Evolutionary conservation across 2,888 invertebrate genomes (phyloP).

Genomic region (Sepioteuthis lessoniana): DNA sequence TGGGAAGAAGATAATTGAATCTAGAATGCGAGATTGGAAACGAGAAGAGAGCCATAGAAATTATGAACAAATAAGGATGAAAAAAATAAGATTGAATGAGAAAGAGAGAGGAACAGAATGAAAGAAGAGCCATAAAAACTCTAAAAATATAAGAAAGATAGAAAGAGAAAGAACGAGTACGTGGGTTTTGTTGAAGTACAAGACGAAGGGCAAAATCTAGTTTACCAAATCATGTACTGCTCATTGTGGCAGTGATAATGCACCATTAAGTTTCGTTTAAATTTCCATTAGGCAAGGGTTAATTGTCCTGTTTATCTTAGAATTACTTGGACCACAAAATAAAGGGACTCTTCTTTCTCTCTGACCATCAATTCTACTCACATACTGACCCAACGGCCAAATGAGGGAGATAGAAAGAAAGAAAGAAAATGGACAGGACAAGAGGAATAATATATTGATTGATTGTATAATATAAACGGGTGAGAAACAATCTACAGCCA

Average conservation of each 20-base stretch:
- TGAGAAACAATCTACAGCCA: background rate
- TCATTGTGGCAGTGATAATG: constrained; percentile 33
- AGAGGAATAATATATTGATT: constrained; percentile 33
- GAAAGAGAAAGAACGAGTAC: background rate
- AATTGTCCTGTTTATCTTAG: constrained; percentile 18
- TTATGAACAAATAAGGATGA: too few relatives aligned
- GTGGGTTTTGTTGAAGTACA: background rate
- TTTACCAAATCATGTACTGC: background rate
- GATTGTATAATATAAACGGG: constrained; percentile 7
- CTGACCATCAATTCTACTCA: background rate
- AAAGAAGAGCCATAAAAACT: background rate
- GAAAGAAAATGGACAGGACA: too few relatives aligned
- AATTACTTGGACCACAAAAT: background rate
- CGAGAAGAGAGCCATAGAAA: too few relatives aligned
- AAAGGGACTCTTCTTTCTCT: background rate
- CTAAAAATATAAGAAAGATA: background rate
- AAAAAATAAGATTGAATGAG: background rate
- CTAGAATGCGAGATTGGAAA: too few relatives aligned
- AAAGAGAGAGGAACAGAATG: background rate
- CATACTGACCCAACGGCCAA: background rate
- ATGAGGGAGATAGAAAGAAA: background rate
- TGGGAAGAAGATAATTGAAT: too few relatives aligned
- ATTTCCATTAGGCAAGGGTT: constrained; percentile 33
- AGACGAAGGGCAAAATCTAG: background rate
- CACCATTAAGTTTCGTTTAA: background rate